Evolutionary conservation across 2,888 invertebrate species (phyloP).

Genomic region (Chloromyia formosa): DNA sequence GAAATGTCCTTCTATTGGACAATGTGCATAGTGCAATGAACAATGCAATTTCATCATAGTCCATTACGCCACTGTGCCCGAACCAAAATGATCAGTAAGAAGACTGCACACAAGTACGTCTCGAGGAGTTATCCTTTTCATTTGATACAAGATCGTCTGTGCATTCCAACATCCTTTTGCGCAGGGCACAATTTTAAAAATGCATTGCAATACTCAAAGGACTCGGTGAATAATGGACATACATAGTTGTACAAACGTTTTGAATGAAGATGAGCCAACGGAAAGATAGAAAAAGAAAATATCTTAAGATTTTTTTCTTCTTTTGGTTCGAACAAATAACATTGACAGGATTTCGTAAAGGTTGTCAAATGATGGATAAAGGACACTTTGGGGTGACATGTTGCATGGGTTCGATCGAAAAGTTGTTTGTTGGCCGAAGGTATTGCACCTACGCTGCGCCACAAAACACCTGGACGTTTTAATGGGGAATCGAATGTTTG

Average conservation of each 20-base stretch:
- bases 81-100: slow-evolving; percentile 16
- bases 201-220: background rate
- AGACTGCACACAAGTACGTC: background rate
- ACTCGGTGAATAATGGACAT: slow-evolving; percentile 21
- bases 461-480: slow-evolving; percentile 15
- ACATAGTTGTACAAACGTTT: slow-evolving; percentile 27
- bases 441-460: slow-evolving; percentile 8
- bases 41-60: slow-evolving; percentile 23
- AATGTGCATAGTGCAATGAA: background rate
- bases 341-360: slow-evolving; percentile 19
- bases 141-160: slow-evolving; percentile 11
- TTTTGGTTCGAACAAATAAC: background rate
- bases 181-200: background rate
- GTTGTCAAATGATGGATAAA: slow-evolving; percentile 26
- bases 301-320: background rate
- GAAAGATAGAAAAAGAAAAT: background rate
- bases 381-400: slow-evolving; percentile 29
- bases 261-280: slow-evolving; percentile 32
- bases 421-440: slow-evolving; percentile 18
- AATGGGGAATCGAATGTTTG: slow-evolving; percentile 16
- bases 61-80: slow-evolving; percentile 29
- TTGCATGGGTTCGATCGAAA: background rate
- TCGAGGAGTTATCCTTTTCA: slow-evolving; percentile 25
- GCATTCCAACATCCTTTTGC: slow-evolving; percentile 28
- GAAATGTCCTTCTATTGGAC: slow-evolving; percentile 27